Percentiles rank a stretch among this genome's conserved stretches.
phyloP scores from a whole-genome alignment of 2,113 vertebrate genomes.

The Typhlomys cinereus region DNA sequence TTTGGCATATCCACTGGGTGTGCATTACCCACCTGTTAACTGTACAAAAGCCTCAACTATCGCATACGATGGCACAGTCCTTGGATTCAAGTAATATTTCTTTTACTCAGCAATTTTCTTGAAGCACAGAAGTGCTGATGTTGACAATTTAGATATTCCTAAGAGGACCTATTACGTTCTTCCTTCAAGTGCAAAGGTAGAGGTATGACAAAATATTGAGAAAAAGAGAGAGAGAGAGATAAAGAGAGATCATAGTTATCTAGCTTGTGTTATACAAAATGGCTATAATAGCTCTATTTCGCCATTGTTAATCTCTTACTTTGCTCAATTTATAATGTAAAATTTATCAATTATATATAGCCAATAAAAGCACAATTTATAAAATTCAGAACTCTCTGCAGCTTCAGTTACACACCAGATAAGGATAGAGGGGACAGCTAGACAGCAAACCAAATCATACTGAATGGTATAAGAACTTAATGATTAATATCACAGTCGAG shows the following conservation, averaged over 20 bases:
- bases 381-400: neutral
- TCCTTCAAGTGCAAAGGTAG: neutral
- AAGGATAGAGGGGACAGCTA: neutral
- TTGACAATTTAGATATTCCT: neutral
- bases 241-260: neutral
- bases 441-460: neutral
- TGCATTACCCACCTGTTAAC: too few relatives aligned
- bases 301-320: neutral
- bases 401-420: neutral
- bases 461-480: neutral
- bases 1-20: too few relatives aligned
- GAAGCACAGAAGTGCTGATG: neutral
- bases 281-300: neutral
- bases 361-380: neutral
- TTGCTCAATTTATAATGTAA: neutral
- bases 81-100: neutral
- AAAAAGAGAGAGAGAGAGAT: neutral
- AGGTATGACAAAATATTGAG: neutral
- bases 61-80: neutral
- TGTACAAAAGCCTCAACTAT: neutral
- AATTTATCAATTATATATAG: too few relatives aligned
- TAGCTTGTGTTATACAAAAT: neutral
- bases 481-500: neutral
- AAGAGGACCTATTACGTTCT: neutral
- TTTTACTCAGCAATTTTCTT: neutral